A percentile compares a stretch with the other conserved stretches of the same genome.
phyloP scores from a whole-genome alignment of 2,888 invertebrate species.

The Hyposoter didymator region DNA sequence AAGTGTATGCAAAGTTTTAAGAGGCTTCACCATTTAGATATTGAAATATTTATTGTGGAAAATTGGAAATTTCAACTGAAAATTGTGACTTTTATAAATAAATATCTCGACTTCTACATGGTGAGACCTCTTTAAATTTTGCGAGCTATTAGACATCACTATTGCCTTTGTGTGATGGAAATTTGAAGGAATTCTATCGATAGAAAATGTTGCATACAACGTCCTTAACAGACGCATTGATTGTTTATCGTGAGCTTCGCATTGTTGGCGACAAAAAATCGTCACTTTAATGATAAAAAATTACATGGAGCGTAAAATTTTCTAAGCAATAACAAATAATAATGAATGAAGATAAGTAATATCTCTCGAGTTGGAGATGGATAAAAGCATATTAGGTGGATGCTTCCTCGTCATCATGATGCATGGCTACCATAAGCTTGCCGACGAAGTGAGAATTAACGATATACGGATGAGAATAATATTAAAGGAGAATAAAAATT shows the following conservation, averaged over 20 bases:
- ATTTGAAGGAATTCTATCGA: too few relatives aligned
- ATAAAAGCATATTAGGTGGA: slow-evolving; percentile 67
- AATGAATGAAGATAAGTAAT: slow-evolving; percentile 73
- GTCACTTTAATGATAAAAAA: neutral
- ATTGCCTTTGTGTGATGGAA: too few relatives aligned
- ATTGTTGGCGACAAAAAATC: neutral
- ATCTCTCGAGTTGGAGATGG: slow-evolving; percentile 60
- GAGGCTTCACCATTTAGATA: too few relatives aligned
- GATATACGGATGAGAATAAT: slow-evolving; percentile 33
- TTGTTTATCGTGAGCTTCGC: neutral
- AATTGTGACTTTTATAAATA: too few relatives aligned
- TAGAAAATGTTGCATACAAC: neutral
- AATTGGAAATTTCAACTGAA: too few relatives aligned
- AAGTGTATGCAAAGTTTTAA: too few relatives aligned
- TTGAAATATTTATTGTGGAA: too few relatives aligned
- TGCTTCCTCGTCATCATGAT: slow-evolving; percentile 36
- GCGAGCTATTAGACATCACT: too few relatives aligned
- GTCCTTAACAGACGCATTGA: neutral
- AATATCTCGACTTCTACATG: too few relatives aligned
- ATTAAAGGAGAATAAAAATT: slow-evolving; percentile 19
- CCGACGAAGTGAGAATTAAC: slow-evolving; percentile 52
- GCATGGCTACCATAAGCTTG: slow-evolving; percentile 69
- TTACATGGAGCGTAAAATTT: neutral
- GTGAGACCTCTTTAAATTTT: too few relatives aligned
- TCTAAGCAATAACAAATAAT: slow-evolving; percentile 44